Percentiles rank a stretch among this genome's conserved stretches.
These are phyloP conservation scores for Aleiodes sp. DNA, from an alignment of 1,140 invertebrate genomes.

Conservation along the genomic window DNA sequence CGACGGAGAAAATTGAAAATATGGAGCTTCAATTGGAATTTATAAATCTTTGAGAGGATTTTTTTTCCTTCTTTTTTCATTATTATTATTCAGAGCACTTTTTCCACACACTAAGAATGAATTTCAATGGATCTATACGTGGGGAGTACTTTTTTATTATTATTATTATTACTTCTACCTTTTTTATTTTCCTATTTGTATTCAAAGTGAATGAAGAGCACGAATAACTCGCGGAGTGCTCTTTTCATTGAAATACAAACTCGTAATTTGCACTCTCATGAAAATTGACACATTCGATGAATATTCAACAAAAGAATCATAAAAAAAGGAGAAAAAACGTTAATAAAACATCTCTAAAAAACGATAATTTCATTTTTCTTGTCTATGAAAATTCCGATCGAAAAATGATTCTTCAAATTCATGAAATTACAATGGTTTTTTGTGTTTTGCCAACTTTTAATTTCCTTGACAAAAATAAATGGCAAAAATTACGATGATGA, in stretches of 20 bases:
- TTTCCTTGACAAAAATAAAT: too few species aligned
- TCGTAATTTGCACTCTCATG: constrained; percentile 8
- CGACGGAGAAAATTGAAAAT: not conserved
- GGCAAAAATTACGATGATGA: too few species aligned
- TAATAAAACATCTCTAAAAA: not conserved
- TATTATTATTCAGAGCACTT: not conserved
- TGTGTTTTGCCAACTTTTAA: too few species aligned
- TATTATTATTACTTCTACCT: not conserved
- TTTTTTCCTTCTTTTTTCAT: too few species aligned
- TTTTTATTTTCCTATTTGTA: not conserved
- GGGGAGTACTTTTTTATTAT: not conserved
- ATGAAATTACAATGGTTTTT: too few species aligned
- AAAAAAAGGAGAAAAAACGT: not conserved
- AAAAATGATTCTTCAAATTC: too few species aligned
- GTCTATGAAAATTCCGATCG: not conserved
- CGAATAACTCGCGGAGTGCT: not conserved
- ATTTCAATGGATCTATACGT: not conserved
- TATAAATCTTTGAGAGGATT: constrained; percentile 5
- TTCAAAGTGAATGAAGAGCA: not conserved
- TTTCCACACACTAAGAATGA: not conserved
- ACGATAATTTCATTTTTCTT: not conserved
- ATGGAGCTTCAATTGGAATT: not conserved
- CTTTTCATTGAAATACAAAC: not conserved
- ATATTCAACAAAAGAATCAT: not conserved
- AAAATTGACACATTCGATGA: constrained; percentile 5